A percentile compares a stretch with the other conserved stretches of the same genome.
Conservation (phyloP, 1,140 invertebrate genomes). For the Melitaea cinxia region DNA sequence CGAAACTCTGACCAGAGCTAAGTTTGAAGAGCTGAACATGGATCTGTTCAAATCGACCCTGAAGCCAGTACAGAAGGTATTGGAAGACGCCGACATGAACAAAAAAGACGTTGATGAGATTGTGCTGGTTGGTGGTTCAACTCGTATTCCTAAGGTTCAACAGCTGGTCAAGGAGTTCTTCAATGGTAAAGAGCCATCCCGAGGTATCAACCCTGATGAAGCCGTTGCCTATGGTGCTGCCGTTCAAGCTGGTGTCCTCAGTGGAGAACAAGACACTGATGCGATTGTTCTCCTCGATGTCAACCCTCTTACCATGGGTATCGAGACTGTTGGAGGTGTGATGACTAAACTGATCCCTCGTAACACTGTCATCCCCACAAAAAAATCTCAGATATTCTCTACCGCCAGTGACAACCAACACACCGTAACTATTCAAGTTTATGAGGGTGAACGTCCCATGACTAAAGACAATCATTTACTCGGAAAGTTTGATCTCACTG, state of each 20-base stretch:
- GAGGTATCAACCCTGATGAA: conserved; percentile 99
- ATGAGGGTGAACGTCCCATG: conserved; percentile 96
- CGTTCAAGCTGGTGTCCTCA: conserved; percentile 97
- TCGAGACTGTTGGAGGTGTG: conserved; percentile 99
- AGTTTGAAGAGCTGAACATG: conserved; percentile 99
- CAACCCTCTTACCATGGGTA: conserved; percentile 99
- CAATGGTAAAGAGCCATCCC: conserved; percentile 97
- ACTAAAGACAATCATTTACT: conserved; percentile 99
- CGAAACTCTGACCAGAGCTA: conserved; percentile 98
- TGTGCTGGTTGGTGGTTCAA: conserved; percentile 99
- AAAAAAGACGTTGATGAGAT: conserved; percentile 99
- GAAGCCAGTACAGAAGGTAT: conserved; percentile 98
- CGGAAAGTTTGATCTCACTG: conserved; percentile 99
- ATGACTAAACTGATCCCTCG: conserved; percentile 99
- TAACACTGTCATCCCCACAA: conserved; percentile 99
- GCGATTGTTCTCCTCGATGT: conserved; percentile 98
- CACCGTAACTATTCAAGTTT: conserved; percentile 97
- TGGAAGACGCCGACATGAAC: conserved; percentile 99
- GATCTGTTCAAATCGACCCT: conserved; percentile 99
- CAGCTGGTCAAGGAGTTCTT: conserved; percentile 99
- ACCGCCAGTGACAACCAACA: conserved; percentile 99
- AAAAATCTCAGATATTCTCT: conserved; percentile 99
- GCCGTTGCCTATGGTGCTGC: conserved; percentile 99
- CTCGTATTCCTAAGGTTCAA: conserved; percentile 99
- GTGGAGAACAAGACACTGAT: conserved; percentile 95